Percentiles rank a stretch among this genome's conserved stretches.
These are phyloP conservation scores for Spilosoma lubricipeda DNA, from an alignment of 2,888 invertebrate species.

Conservation along the genomic window DNA sequence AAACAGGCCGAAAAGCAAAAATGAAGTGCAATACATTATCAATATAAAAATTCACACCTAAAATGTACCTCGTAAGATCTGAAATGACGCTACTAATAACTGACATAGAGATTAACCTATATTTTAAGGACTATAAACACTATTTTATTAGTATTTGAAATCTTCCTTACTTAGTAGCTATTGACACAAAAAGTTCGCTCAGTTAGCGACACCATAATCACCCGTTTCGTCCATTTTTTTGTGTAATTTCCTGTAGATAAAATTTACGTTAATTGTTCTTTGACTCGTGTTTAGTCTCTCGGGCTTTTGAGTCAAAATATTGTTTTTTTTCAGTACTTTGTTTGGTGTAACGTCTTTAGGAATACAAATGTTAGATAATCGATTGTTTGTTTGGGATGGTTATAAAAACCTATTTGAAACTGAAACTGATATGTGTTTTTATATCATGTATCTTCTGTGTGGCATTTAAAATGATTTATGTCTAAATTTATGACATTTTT, in stretches of 20 bases:
- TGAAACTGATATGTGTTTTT: conserved; percentile 4
- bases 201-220: neutral
- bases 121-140: neutral
- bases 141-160: neutral
- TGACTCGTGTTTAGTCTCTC: neutral
- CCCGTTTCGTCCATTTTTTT: neutral
- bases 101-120: too few relatives aligned
- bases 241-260: conserved; percentile 6
- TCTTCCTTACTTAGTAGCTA: neutral
- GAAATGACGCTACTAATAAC: too few relatives aligned
- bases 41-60: too few relatives aligned
- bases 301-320: conserved; percentile 6
- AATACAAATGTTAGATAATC: conserved; percentile 31
- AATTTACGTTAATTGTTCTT: neutral
- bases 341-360: neutral
- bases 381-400: conserved; percentile 29
- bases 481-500: neutral
- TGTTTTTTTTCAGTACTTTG: conserved; percentile 8
- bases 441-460: neutral
- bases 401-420: neutral
- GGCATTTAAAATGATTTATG: conserved; percentile 12
- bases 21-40: too few relatives aligned
- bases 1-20: too few relatives aligned
- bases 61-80: too few relatives aligned
- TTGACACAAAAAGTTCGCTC: neutral